Evolutionary conservation across 2,113 vertebrate genomes (phyloP).

Genomic region (Dicrurus megarhynchus): DNA sequence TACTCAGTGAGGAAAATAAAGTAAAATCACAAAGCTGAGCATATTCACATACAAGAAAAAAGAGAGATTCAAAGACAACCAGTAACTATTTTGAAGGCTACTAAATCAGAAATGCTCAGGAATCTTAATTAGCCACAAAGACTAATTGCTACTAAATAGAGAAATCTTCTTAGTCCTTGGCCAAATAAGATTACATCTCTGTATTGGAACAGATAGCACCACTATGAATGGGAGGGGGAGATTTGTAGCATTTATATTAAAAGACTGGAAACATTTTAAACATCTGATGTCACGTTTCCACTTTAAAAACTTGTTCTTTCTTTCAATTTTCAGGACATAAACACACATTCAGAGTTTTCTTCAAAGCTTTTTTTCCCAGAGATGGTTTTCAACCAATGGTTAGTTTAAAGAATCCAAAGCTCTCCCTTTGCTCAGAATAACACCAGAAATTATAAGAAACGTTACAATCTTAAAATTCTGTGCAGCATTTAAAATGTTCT

Average conservation of each 20-base stretch:
- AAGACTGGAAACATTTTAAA: neutral
- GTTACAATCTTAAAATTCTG: neutral
- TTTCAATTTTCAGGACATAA: neutral
- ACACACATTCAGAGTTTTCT: neutral
- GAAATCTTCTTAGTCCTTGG: neutral
- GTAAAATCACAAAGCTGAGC: neutral
- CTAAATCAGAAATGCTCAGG: neutral
- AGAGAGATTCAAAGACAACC: neutral
- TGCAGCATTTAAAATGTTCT: neutral
- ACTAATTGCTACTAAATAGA: slow-evolving; percentile 12
- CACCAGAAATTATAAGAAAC: neutral
- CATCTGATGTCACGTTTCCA: neutral
- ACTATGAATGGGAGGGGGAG: neutral
- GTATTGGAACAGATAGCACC: neutral
- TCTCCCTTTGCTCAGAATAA: neutral
- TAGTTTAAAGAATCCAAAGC: neutral
- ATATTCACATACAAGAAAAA: neutral
- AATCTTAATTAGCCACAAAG: neutral
- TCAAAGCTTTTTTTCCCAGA: neutral
- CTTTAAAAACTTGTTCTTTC: neutral
- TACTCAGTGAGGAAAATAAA: neutral
- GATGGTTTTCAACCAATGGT: neutral
- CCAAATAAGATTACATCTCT: neutral
- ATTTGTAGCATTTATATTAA: neutral
- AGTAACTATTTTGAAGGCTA: neutral